Evolutionary conservation across 2,888 invertebrate genomes (phyloP), one percentile per base, ranked within the genome.

Genomic region (Tribolium freemani): DNA sequence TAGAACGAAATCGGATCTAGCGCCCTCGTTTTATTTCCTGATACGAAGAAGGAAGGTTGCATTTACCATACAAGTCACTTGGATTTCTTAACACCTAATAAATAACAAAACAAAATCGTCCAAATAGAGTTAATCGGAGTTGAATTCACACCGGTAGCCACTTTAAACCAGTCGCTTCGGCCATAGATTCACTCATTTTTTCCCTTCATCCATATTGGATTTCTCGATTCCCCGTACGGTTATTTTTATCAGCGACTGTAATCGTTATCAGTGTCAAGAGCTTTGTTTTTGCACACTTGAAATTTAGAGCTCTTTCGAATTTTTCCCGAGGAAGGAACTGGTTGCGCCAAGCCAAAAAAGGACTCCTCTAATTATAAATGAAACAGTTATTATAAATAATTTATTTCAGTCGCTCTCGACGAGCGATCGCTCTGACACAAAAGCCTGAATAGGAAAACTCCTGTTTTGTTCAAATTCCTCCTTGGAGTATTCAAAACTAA

Each of bases 21-120:
- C 45, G 58, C 58, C 58, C 58, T 58, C 44, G 10, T 58, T 58
- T 58, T 58, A 16, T 58, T 58, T 44, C 53, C 58, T 44, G 38
- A 38, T 44, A 58, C 58, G 3, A 44, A 58, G 10, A 58, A 58
- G 58, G 58, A 38, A 58, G 38, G 38, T 58, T 44, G 58, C 44
- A 38, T 58, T 44, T 44, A 53, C 58, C 58, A 20, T 58, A 58
- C 13, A 44, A 44, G 58, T 45, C 13, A n/a, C 58, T 45, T 10
- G 5, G 44, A 20, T 58, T 58, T 58, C 58, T 45, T 13, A 58
- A 20, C 58, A 58, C 58, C 58, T 58, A 38, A 45, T 58, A 58
- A 58, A 58, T 20, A 58, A 38, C 58, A 58, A 58, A 20, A 38
- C 58, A 6, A 58, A 58, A 58, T 58, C 58, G 21, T 38, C 58